A percentile compares a stretch with the other conserved stretches of the same genome.
phyloP scores from a whole-genome alignment of 1,140 invertebrate species.

The Zaprionus nigranus region DNA sequence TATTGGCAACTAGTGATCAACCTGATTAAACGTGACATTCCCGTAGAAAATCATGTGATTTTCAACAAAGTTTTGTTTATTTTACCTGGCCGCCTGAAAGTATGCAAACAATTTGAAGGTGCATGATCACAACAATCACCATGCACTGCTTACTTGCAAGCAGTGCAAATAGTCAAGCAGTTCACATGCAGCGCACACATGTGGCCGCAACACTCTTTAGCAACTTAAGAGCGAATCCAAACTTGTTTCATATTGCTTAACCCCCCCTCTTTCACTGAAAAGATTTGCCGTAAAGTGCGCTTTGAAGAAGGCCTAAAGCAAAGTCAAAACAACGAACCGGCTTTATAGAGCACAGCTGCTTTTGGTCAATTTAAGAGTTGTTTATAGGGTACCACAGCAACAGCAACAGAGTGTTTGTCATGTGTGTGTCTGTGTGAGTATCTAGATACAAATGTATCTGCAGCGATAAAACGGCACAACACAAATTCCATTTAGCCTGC shows the following conservation, averaged over 20 bases:
- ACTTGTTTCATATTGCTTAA: slow-evolving; percentile 28
- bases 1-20: no score
- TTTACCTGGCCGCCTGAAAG: not conserved
- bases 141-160: slow-evolving; percentile 2
- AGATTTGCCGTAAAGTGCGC: slow-evolving; percentile 1
- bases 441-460: slow-evolving; percentile 78
- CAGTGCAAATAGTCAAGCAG: slow-evolving; percentile 32
- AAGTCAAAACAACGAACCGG: slow-evolving; percentile 64
- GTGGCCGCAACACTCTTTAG: slow-evolving; percentile 57
- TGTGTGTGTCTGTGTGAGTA: slow-evolving; percentile 6
- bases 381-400: not conserved
- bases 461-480: slow-evolving; percentile 64
- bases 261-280: not conserved
- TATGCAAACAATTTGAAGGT: slow-evolving; percentile 12
- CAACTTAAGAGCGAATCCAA: slow-evolving; percentile 56
- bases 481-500: slow-evolving; percentile 51
- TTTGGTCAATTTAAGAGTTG: slow-evolving; percentile 45
- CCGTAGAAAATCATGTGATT: not conserved
- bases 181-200: slow-evolving; percentile 16
- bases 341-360: slow-evolving; percentile 62
- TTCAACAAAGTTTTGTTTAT: not conserved
- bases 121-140: not conserved
- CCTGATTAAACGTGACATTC: no score
- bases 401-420: slow-evolving; percentile 1
- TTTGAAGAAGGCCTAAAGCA: slow-evolving; percentile 17